These are phyloP conservation scores for Ctenochaetus hawaiiensis DNA, from an alignment of 2,797 vertebrate species.

Conservation along the genomic window DNA sequence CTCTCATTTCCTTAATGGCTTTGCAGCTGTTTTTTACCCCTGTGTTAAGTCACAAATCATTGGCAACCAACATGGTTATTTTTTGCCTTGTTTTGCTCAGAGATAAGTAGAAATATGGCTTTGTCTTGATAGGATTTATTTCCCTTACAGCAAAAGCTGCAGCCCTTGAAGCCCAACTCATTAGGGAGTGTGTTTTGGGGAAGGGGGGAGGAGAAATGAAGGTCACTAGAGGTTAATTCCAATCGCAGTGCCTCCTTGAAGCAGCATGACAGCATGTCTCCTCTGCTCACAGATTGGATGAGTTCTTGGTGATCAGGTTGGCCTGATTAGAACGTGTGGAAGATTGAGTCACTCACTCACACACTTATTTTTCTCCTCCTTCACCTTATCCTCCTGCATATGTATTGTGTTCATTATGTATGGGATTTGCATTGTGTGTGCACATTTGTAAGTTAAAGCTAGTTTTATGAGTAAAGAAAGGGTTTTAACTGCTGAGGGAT, in stretches of 20 bases:
- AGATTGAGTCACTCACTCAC: conserved; percentile 46
- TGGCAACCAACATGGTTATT: conserved; percentile 56
- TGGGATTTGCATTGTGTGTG: conserved; percentile 1
- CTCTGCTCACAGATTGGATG: conserved; percentile 78
- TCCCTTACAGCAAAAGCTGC: conserved; percentile 61
- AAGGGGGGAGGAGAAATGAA: conserved; percentile 63
- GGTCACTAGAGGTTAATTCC: conserved; percentile 84
- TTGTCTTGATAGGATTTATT: conserved; percentile 69
- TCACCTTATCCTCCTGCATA: background rate
- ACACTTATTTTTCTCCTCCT: conserved; percentile 4
- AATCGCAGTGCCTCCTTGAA: conserved; percentile 78
- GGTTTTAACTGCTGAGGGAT: conserved; percentile 45
- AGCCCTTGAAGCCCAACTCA: conserved; percentile 76
- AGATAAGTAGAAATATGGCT: conserved; percentile 77
- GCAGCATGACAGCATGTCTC: conserved; percentile 81
- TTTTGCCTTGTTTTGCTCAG: conserved; percentile 57
- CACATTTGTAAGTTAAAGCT: conserved; percentile 20
- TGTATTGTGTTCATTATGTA: conserved; percentile 29
- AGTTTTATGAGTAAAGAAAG: conserved; percentile 37
- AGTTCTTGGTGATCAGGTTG: conserved; percentile 70
- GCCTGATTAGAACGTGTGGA: conserved; percentile 70
- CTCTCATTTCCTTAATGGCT: conserved; percentile 80
- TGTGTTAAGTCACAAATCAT: conserved; percentile 72
- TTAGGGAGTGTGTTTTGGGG: conserved; percentile 77
- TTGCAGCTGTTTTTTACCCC: conserved; percentile 69